These are phyloP conservation scores for Sialis lutaria DNA, from an alignment of 2,888 invertebrate species.

Conservation along the genomic window DNA sequence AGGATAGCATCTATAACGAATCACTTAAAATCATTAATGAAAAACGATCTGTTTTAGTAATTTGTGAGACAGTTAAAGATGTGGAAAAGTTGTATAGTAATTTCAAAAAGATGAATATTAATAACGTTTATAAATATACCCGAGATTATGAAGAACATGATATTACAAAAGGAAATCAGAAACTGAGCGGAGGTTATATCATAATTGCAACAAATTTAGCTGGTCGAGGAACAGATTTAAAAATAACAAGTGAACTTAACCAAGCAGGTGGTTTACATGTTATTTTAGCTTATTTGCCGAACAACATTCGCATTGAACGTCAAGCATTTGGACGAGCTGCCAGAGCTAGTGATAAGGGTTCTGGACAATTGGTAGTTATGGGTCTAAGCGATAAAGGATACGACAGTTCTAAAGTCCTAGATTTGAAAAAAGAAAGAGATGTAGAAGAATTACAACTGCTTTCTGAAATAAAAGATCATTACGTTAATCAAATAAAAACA, in stretches of 20 bases:
- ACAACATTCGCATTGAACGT: slow-evolving; percentile 20
- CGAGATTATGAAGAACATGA: slow-evolving; percentile 10
- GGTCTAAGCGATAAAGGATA: slow-evolving; percentile 2
- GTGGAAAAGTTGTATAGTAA: slow-evolving; percentile 10
- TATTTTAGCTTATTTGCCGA: slow-evolving; percentile 21
- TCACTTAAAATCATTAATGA: slow-evolving; percentile 7
- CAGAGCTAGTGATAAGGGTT: slow-evolving; percentile 19
- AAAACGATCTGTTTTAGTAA: slow-evolving; percentile 16
- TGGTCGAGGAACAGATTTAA: slow-evolving; percentile 23
- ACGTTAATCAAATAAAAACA: slow-evolving; percentile 10
- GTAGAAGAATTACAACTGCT: slow-evolving; percentile 11
- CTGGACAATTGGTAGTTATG: slow-evolving; percentile 15
- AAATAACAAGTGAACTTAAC: slow-evolving; percentile 12
- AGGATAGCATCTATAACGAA: slow-evolving; percentile 5
- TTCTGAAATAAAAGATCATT: slow-evolving; percentile 12
- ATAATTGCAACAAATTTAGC: slow-evolving; percentile 23
- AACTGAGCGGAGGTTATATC: slow-evolving; percentile 12
- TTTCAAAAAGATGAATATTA: slow-evolving; percentile 5
- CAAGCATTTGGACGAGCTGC: slow-evolving; percentile 23
- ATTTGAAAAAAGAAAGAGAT: slow-evolving; percentile 12
- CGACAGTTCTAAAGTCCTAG: slow-evolving; percentile 7
- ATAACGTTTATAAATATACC: slow-evolving; percentile 8
- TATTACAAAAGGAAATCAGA: slow-evolving; percentile 4
- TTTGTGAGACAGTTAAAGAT: slow-evolving; percentile 13
- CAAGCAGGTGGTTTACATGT: slow-evolving; percentile 21